Evolutionary conservation across 53 echinoderm and acorn worm genomes (phyloP).

Genomic region (Holothuria leucospilota): DNA sequence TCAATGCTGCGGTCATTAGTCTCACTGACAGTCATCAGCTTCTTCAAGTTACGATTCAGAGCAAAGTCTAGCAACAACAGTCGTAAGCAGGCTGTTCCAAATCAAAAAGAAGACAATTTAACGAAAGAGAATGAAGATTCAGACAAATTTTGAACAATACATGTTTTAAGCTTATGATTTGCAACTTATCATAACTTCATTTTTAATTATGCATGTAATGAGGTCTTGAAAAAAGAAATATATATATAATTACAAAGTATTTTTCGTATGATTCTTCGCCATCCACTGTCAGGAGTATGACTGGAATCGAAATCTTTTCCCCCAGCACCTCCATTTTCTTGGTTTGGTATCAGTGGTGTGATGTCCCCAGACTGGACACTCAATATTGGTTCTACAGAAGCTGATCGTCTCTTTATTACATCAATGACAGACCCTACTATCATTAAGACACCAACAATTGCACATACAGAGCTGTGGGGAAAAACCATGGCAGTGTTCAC

Average conservation of each 20-base stretch:
- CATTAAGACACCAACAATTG: constrained; percentile 12
- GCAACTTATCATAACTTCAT: too few relatives aligned
- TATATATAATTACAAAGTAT: constrained; percentile 5
- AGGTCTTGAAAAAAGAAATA: too few relatives aligned
- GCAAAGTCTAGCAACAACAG: constrained; percentile 85
- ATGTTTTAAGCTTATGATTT: too few relatives aligned
- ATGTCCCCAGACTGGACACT: constrained; percentile 40
- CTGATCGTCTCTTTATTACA: neutral
- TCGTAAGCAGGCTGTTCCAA: constrained; percentile 35
- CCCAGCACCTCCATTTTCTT: neutral
- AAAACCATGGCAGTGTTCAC: neutral
- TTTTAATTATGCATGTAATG: too few relatives aligned
- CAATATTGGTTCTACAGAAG: neutral
- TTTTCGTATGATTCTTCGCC: neutral
- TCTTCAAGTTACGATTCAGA: constrained; percentile 77
- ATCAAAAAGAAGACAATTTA: too few relatives aligned
- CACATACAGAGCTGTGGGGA: constrained; percentile 9
- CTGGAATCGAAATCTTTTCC: neutral
- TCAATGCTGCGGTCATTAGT: constrained; percentile 63
- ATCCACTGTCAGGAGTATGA: too few relatives aligned
- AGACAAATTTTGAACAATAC: too few relatives aligned
- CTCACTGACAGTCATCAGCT: constrained; percentile 71
- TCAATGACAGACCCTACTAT: constrained; percentile 11
- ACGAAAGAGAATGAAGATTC: too few relatives aligned
- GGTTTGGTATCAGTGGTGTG: neutral